A percentile compares a stretch with the other conserved stretches of the same genome.
Evolutionary conservation across 1,140 invertebrate species (phyloP).

Genomic region (Belonocnema kinseyi): DNA sequence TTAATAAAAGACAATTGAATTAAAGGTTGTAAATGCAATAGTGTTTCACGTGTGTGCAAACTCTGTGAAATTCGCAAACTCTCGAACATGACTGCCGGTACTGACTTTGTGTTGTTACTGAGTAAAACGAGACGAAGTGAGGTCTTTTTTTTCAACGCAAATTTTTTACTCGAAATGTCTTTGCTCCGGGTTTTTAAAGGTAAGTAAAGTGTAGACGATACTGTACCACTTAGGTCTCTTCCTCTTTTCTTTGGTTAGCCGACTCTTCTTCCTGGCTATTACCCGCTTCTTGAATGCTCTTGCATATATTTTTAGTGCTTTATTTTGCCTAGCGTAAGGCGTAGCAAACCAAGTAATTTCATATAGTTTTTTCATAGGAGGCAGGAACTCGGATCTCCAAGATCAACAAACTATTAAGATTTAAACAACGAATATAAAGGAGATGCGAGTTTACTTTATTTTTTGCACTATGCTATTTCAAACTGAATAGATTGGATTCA

Average conservation of each 20-base stretch:
- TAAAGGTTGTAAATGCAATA: neutral
- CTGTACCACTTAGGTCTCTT: neutral
- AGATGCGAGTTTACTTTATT: no score
- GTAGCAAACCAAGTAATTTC: neutral
- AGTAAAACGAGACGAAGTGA: slow-evolving; percentile 53
- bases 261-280: slow-evolving; percentile 22
- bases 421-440: no score
- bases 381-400: neutral
- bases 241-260: neutral
- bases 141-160: slow-evolving; percentile 48
- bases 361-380: neutral
- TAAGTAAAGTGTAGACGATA: slow-evolving; percentile 50
- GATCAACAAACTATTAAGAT: neutral
- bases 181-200: slow-evolving; percentile 56
- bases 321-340: neutral
- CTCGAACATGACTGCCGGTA: slow-evolving; percentile 38
- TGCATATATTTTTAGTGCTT: slow-evolving; percentile 19
- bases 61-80: slow-evolving; percentile 8
- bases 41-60: neutral
- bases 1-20: neutral
- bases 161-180: slow-evolving; percentile 51
- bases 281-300: slow-evolving; percentile 25
- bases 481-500: no score
- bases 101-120: slow-evolving; percentile 50
- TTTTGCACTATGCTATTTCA: no score